A percentile compares a stretch with the other conserved stretches of the same genome.
Evolutionary conservation across 2,113 vertebrate species (phyloP).

Genomic region (Caranx ignobilis): DNA sequence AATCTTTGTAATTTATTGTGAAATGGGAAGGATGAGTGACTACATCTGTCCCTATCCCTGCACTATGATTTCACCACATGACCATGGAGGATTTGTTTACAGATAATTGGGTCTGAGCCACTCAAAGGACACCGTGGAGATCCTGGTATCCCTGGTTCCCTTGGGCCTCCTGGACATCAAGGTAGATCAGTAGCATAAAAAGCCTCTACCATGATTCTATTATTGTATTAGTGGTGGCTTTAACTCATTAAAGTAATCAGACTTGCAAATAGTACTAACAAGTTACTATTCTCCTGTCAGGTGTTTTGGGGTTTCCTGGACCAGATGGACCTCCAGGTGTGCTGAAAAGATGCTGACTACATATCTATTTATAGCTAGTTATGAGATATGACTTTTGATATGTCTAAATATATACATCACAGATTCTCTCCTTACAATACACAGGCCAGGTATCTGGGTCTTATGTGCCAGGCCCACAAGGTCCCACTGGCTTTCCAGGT

Average conservation of each 20-base stretch:
- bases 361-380: neutral
- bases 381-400: neutral
- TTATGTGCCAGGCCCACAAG: conserved; percentile 75
- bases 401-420: neutral
- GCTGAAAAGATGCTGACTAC: neutral
- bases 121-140: conserved; percentile 68
- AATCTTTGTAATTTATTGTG: neutral
- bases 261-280: neutral
- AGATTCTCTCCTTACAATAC: neutral
- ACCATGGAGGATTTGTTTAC: conserved; percentile 1
- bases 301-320: conserved; percentile 64
- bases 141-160: conserved; percentile 58
- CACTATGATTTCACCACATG: neutral
- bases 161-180: conserved; percentile 57
- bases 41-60: too few species aligned
- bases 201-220: neutral
- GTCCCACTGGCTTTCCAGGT: conserved; percentile 87
- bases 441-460: conserved; percentile 40
- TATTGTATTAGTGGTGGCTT: neutral
- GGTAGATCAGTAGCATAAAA: conserved; percentile 41
- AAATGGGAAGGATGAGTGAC: neutral
- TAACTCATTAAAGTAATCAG: neutral
- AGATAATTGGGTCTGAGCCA: conserved; percentile 36
- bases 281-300: conserved; percentile 34
- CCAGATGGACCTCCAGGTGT: conserved; percentile 65